Evolutionary conservation across 1,140 invertebrate species (phyloP).

Genomic region (Brachionus rubens): DNA sequence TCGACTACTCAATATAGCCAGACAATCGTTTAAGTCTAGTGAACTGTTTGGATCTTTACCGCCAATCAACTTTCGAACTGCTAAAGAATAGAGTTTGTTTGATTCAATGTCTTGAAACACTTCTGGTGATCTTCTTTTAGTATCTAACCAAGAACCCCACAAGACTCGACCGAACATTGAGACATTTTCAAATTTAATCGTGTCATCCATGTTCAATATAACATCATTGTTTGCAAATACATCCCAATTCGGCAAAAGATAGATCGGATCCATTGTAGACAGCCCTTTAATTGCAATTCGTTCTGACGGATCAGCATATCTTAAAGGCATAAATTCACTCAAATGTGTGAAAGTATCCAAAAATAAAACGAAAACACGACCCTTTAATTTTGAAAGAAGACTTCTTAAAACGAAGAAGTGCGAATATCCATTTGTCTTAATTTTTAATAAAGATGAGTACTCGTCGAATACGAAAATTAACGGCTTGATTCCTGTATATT

Average conservation of each 20-base stretch:
- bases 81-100: background rate
- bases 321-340: background rate
- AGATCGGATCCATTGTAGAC: background rate
- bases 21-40: background rate
- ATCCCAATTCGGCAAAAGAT: conserved; percentile 9
- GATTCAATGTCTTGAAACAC: background rate
- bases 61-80: background rate
- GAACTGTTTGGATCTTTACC: background rate
- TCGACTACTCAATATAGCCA: background rate
- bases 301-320: background rate
- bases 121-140: background rate
- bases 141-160: background rate
- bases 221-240: background rate
- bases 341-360: background rate
- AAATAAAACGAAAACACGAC: background rate
- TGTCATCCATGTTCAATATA: background rate
- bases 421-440: no score
- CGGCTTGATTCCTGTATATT: no score
- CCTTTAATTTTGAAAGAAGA: background rate
- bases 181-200: conserved; percentile 3
- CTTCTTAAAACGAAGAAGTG: no score
- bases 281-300: background rate
- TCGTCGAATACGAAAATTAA: no score
- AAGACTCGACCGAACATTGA: background rate
- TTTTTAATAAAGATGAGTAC: no score